Base-by-base conservation (phyloP, 1,140 invertebrate species). In the Tribolium madens region DNA sequence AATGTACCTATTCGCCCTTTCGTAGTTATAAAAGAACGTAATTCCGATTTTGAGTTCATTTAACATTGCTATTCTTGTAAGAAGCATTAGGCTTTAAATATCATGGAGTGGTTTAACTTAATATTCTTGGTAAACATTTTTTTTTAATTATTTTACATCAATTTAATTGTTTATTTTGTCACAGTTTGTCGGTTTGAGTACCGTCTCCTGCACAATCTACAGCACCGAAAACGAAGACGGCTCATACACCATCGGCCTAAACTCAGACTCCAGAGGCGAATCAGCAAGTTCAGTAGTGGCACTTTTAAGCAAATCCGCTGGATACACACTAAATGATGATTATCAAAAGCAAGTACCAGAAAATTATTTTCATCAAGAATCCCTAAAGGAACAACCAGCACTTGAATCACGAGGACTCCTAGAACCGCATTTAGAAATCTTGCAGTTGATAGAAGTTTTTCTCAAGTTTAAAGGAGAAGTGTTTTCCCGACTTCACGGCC, bases 391-490 rank as follows among this genome's bases (percentile, higher is more conserved):
- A 64, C 18, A 64, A 14, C 9, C 57, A 18, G 5, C 52, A 10
- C 14, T 21, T 6, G 21, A 64, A 18, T 33, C 57, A 10, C 31
- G 57, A 7, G 26, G 14, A 12, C 17, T 72, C 1, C 17, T 72
- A n/a, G n/a, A 3, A 12, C 50, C 71, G 0, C 48, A 73, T 14
- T 7, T 73, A 13, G 82, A 83, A 76, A 69, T 83, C n/a, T 75
- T 83, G 0, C 75, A 75, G 42, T 60, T 83, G 21, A 68, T 81
- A n/a, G 81, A 83, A 73, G 36, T 57, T 31, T 83, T 80, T 48
- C 31, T 82, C n/a, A 57, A 70, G 60, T 60, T 83, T 2, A 83
- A 83, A 46, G 81, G 79, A 9, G 82, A 83, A 48, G 33, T 83
- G 17, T 78, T 60, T 3, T 68, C 79, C 6, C 48, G 78, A 42